Percentiles rank a stretch among this genome's conserved stretches.
These are phyloP conservation scores for Dolichopus griseipennis DNA, from an alignment of 2,888 invertebrate species.

Conservation along the genomic window DNA sequence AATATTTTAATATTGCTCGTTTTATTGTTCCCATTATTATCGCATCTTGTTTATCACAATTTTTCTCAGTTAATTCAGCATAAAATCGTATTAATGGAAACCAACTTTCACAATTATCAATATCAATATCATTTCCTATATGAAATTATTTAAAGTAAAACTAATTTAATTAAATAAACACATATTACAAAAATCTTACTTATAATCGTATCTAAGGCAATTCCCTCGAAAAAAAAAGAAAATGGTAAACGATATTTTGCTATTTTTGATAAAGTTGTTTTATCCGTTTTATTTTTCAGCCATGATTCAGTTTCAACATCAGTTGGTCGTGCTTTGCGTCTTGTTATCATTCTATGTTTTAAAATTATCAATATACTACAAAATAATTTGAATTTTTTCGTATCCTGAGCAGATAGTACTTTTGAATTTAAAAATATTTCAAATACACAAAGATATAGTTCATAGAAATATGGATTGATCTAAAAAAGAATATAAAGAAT, in stretches of 20 bases:
- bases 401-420: slow-evolving; percentile 26
- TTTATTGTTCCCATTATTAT: slow-evolving; percentile 42
- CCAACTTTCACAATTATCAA: slow-evolving; percentile 42
- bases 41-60: slow-evolving; percentile 34
- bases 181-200: not conserved
- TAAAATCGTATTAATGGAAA: slow-evolving; percentile 41
- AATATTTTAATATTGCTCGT: slow-evolving; percentile 39
- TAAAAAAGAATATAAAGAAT: too few relatives aligned
- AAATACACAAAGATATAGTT: slow-evolving; percentile 39
- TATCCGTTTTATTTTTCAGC: slow-evolving; percentile 37
- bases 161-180: slow-evolving; percentile 29
- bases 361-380: slow-evolving; percentile 38
- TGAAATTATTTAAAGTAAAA: not conserved
- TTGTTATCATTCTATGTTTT: slow-evolving; percentile 39
- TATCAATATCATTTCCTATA: slow-evolving; percentile 36
- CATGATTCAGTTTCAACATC: slow-evolving; percentile 41
- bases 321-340: slow-evolving; percentile 35
- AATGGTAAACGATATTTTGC: slow-evolving; percentile 43
- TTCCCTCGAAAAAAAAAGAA: slow-evolving; percentile 22
- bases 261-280: slow-evolving; percentile 39
- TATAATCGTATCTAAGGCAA: not conserved
- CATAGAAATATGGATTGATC: slow-evolving; percentile 43
- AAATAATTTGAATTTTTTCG: slow-evolving; percentile 38
- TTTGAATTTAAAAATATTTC: slow-evolving; percentile 37
- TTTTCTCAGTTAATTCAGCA: slow-evolving; percentile 31